These are phyloP conservation scores for Danionella dracula DNA, from an alignment of 2,797 vertebrate genomes.

Conservation along the genomic window DNA sequence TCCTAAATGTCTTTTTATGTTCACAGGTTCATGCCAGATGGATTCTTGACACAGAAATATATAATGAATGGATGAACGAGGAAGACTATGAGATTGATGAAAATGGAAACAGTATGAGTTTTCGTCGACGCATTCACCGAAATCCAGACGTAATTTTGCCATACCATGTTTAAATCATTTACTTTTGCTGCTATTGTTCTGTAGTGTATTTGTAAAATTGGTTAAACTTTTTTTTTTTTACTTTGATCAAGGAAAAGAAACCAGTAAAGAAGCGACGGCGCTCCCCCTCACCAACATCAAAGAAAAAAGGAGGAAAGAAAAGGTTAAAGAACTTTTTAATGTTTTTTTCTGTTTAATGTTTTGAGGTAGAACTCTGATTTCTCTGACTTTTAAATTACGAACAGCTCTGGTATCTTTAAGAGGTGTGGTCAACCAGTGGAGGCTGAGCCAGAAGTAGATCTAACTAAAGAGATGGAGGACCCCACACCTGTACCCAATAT, in stretches of 20 bases:
- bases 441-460: constrained; percentile 88
- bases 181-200: neutral
- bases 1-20: no score
- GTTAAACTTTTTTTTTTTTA: constrained; percentile 50
- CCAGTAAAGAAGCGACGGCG: constrained; percentile 84
- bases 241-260: constrained; percentile 77
- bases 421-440: constrained; percentile 76
- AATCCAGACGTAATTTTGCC: constrained; percentile 71
- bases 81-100: constrained; percentile 95
- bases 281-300: constrained; percentile 83
- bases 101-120: constrained; percentile 70
- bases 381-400: no score
- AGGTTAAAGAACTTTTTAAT: constrained; percentile 61
- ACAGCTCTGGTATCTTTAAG: constrained; percentile 65
- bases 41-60: constrained; percentile 86
- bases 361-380: no score
- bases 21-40: constrained; percentile 85
- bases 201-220: neutral
- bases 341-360: no score
- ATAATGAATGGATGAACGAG: constrained; percentile 98
- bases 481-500: constrained; percentile 94
- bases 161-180: neutral
- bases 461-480: constrained; percentile 98
- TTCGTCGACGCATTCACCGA: constrained; percentile 60
- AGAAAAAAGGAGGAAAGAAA: constrained; percentile 90